These are phyloP conservation scores for Heterotis niloticus DNA, from an alignment of 2,113 vertebrate genomes.

Conservation along the genomic window DNA sequence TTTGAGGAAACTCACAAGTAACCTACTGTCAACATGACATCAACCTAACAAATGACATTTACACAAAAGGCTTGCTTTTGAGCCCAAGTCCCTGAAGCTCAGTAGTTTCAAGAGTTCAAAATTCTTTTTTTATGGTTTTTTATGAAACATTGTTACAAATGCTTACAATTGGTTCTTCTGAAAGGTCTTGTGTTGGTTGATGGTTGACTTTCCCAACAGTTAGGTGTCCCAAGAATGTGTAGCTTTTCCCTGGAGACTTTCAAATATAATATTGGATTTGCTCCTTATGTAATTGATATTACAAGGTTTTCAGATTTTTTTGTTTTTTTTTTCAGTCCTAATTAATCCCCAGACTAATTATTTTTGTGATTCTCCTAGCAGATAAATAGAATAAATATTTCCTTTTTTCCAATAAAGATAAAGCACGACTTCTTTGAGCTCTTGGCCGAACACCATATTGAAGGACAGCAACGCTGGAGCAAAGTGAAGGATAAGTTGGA, in stretches of 20 bases:
- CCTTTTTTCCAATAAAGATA: constrained; percentile 64
- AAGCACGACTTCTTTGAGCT: constrained; percentile 94
- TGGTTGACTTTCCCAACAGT: too few species aligned
- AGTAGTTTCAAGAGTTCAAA: neutral
- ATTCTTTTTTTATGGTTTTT: neutral
- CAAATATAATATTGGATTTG: too few species aligned
- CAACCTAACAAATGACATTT: too few species aligned
- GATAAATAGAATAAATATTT: too few species aligned
- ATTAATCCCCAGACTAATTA: neutral
- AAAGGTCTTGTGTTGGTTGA: neutral
- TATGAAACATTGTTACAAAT: neutral
- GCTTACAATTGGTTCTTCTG: neutral
- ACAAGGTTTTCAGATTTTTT: neutral
- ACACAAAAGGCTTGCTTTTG: neutral
- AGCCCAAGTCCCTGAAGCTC: neutral
- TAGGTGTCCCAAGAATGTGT: too few species aligned
- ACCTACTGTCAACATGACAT: too few species aligned
- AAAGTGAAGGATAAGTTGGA: constrained; percentile 97
- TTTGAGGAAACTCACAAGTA: too few species aligned
- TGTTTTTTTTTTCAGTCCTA: neutral
- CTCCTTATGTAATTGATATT: neutral
- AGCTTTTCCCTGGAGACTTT: too few species aligned
- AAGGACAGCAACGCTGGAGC: constrained; percentile 92
- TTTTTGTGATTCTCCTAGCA: neutral
- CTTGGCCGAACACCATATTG: constrained; percentile 87